These are phyloP conservation scores for Chaetoderma sp. DNA, from an alignment of 2,888 invertebrate species.

Conservation along the genomic window DNA sequence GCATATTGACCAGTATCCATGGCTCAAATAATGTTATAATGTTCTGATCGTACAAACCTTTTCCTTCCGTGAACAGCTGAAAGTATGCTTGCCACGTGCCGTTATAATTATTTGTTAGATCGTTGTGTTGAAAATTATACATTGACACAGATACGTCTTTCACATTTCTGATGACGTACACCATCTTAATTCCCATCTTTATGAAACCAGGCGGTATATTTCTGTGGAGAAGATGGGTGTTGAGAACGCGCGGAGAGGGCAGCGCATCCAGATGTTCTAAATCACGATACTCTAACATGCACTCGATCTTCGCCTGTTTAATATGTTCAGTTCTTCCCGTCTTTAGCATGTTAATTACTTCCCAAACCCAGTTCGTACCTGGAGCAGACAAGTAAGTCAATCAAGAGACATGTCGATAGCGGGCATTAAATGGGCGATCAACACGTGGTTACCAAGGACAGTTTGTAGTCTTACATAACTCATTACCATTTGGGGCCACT, in stretches of 20 bases:
- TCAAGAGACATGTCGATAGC: no score
- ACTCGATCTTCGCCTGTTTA: not conserved
- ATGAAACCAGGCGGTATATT: not conserved
- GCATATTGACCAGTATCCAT: no score
- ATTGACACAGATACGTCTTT: slow-evolving; percentile 1
- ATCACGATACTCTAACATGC: slow-evolving; percentile 7
- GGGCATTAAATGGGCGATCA: no score
- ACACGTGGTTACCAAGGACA: no score
- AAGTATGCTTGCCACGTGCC: no score
- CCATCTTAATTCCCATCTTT: not conserved
- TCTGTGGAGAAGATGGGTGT: not conserved
- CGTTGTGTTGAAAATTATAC: not conserved
- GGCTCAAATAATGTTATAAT: no score
- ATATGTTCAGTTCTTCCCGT: not conserved
- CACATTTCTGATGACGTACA: not conserved
- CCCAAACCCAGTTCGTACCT: slow-evolving; percentile 8
- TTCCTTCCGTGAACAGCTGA: no score
- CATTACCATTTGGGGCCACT: no score
- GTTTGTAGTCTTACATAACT: no score
- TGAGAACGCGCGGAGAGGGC: slow-evolving; percentile 3
- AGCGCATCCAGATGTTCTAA: not conserved
- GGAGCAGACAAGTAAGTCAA: no score
- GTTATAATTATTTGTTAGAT: no score
- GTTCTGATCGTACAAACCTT: no score
- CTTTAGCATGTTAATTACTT: not conserved